These are phyloP conservation scores for Rhodeus uyekii DNA, from an alignment of 2,797 vertebrate genomes.

Conservation along the genomic window DNA sequence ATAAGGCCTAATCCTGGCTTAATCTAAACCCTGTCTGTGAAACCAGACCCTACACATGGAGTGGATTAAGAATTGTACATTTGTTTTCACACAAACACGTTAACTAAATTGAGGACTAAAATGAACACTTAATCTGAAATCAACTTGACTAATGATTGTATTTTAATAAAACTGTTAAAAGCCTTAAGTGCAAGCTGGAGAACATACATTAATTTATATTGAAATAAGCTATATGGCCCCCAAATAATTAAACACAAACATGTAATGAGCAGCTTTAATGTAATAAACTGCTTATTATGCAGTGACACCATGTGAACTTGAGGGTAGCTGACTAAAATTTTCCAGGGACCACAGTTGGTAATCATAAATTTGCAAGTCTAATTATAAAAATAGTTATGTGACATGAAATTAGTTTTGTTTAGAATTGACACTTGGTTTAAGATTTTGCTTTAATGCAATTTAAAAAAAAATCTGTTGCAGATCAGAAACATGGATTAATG, in stretches of 20 bases:
- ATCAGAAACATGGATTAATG: not conserved
- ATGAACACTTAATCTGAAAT: not conserved
- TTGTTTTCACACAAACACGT: not conserved
- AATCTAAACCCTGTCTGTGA: too few relatives aligned
- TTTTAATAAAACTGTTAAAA: not conserved
- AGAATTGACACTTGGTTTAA: not conserved
- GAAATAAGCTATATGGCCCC: not conserved
- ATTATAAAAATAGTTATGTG: not conserved
- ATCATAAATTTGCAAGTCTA: not conserved
- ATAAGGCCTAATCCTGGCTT: too few relatives aligned
- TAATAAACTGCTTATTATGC: not conserved
- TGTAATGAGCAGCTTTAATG: not conserved
- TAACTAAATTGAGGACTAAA: not conserved
- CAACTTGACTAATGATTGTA: not conserved
- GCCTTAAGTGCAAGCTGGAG: not conserved
- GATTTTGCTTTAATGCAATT: not conserved
- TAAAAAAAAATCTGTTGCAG: too few relatives aligned
- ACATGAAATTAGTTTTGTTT: not conserved
- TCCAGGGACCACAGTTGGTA: not conserved
- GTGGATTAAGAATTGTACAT: not conserved
- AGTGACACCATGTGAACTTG: not conserved
- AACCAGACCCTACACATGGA: too few relatives aligned
- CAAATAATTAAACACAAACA: not conserved
- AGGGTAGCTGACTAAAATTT: not conserved
- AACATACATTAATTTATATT: not conserved